A percentile compares a stretch with the other conserved stretches of the same genome.
Conservation (phyloP, 2,888 invertebrate species). For the Orgyia antiqua region DNA sequence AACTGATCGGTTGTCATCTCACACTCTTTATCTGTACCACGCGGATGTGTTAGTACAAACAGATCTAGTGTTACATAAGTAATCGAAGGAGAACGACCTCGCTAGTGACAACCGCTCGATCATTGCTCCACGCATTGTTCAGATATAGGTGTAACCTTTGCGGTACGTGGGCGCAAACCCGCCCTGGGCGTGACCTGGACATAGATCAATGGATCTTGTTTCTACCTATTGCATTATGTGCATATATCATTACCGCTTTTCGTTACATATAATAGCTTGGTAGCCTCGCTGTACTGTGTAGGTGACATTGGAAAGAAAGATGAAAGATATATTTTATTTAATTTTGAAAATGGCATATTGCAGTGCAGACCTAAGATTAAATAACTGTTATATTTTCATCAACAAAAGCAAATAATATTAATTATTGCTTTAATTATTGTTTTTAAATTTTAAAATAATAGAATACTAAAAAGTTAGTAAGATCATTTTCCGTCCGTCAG, state of each 20-base stretch:
- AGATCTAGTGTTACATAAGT: constrained; percentile 18
- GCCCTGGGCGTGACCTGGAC: constrained; percentile 46
- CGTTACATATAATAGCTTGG: too few relatives aligned
- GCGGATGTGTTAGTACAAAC: constrained; percentile 2
- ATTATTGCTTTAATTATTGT: too few relatives aligned
- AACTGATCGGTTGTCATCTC: not conserved
- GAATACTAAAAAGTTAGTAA: too few relatives aligned
- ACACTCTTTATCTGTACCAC: constrained; percentile 2
- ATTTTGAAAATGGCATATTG: too few relatives aligned
- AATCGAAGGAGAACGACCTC: constrained; percentile 41
- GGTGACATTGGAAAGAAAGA: too few relatives aligned
- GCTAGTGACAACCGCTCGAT: constrained; percentile 38
- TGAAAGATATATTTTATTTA: too few relatives aligned
- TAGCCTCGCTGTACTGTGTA: too few relatives aligned
- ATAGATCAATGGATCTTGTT: constrained; percentile 28
- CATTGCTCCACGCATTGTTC: constrained; percentile 36
- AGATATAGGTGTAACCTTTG: constrained; percentile 44
- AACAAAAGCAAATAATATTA: too few relatives aligned
- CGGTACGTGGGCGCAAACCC: constrained; percentile 40
- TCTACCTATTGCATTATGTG: constrained; percentile 17
- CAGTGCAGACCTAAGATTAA: too few relatives aligned
- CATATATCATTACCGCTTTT: constrained; percentile 11
- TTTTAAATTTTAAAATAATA: too few relatives aligned
- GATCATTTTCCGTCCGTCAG: too few relatives aligned
- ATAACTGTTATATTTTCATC: too few relatives aligned